phyloP scores from a whole-genome alignment of 2,888 invertebrate species.

The Ceraclea dissimilis region DNA sequence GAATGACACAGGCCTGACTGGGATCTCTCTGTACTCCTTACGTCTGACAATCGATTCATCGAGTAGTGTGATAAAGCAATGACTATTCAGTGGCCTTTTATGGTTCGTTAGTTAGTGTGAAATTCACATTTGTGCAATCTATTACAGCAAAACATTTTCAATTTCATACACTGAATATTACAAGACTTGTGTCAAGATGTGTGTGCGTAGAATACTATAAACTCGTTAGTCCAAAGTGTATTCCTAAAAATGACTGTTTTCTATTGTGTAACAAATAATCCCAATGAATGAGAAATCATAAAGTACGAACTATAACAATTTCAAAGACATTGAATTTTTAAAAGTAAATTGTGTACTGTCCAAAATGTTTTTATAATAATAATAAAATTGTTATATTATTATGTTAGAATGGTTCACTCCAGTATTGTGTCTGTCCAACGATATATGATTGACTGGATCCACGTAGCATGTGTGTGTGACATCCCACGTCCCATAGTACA shows the following conservation, averaged over 20 bases:
- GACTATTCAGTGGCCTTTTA: conserved; percentile 2
- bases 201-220: too few species aligned
- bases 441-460: conserved; percentile 25
- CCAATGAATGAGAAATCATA: too few species aligned
- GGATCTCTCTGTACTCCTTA: conserved; percentile 25
- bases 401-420: conserved; percentile 12
- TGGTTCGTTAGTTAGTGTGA: conserved; percentile 10
- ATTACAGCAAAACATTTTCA: too few species aligned
- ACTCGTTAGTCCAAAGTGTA: not conserved
- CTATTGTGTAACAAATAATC: conserved; percentile 7
- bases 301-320: too few species aligned
- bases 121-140: conserved; percentile 8
- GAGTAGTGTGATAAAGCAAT: conserved; percentile 18
- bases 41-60: conserved; percentile 24
- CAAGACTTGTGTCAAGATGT: too few species aligned
- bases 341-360: conserved; percentile 3
- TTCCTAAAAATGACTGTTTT: not conserved
- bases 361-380: conserved; percentile 10
- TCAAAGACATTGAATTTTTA: too few species aligned
- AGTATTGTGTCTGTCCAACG: conserved; percentile 27
- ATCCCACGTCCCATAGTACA: conserved; percentile 5
- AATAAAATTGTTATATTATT: conserved; percentile 11
- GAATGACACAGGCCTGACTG: conserved; percentile 27
- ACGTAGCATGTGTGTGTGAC: conserved; percentile 21
- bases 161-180: too few species aligned